Conservation (phyloP, 2,113 vertebrate species). For the Pterocles orientalis region DNA sequence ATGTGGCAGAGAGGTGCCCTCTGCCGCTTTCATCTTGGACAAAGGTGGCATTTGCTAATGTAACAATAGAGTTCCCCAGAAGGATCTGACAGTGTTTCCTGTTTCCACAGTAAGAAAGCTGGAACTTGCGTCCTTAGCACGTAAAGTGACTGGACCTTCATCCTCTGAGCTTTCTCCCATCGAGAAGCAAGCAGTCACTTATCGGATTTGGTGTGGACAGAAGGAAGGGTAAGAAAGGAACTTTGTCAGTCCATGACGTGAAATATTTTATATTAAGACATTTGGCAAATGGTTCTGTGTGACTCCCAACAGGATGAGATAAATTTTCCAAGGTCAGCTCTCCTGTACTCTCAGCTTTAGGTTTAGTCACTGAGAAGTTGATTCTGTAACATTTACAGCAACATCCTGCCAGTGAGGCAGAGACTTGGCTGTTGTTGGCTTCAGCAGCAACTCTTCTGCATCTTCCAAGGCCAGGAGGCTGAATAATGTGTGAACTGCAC, state of each 20-base stretch:
- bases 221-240: constrained; percentile 59
- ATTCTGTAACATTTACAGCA: not conserved
- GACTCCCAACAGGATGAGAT: constrained; percentile 33
- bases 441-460: not conserved
- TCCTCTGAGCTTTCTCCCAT: constrained; percentile 1
- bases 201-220: constrained; percentile 26
- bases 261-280: constrained; percentile 31
- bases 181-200: not conserved
- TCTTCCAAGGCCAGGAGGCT: constrained; percentile 23
- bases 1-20: not conserved
- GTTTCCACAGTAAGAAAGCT: not conserved
- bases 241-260: constrained; percentile 11
- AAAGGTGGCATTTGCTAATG: not conserved
- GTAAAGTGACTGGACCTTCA: constrained; percentile 19
- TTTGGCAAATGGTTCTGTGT: not conserved
- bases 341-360: not conserved
- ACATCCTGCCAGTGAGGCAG: constrained; percentile 27
- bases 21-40: not conserved
- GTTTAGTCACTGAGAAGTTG: not conserved
- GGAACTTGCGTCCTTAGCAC: not conserved
- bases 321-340: constrained; percentile 24
- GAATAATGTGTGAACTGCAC: not conserved
- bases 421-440: not conserved
- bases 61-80: constrained; percentile 12
- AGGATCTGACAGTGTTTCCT: constrained; percentile 54